Percentiles rank a stretch among this genome's conserved stretches.
phyloP scores from a whole-genome alignment of 2,797 vertebrate genomes.

The Dendrocincla tyrannina region DNA sequence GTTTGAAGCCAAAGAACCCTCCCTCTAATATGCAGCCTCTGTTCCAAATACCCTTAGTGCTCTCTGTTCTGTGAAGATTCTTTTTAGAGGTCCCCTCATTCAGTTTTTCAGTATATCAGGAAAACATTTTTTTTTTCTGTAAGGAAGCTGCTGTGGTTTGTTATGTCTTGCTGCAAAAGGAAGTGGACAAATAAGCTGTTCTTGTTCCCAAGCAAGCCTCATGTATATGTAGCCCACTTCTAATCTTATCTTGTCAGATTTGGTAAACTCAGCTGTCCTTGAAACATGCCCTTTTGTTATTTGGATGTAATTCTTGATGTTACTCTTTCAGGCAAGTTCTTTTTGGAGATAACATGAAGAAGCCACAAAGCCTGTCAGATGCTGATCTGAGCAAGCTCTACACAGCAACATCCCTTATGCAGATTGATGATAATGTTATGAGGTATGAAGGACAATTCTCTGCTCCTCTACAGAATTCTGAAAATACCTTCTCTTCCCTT shows the following conservation, averaged over 20 bases:
- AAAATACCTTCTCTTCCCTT: background rate
- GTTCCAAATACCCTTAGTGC: background rate
- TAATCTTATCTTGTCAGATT: background rate
- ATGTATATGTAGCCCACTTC: background rate
- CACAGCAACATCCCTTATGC: slow-evolving; percentile 97
- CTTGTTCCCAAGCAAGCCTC: background rate
- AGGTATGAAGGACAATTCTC: slow-evolving; percentile 77
- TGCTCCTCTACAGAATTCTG: background rate
- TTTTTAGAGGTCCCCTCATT: background rate
- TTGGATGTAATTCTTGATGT: background rate
- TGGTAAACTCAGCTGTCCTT: background rate
- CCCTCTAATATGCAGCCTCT: background rate
- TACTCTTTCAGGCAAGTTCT: slow-evolving; percentile 83
- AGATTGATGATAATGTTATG: slow-evolving; percentile 98
- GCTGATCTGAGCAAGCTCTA: slow-evolving; percentile 88
- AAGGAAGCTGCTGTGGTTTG: background rate
- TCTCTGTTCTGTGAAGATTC: background rate
- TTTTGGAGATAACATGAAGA: slow-evolving; percentile 83
- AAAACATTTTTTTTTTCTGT: background rate
- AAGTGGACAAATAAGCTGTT: background rate
- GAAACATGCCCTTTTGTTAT: background rate
- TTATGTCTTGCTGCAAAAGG: background rate
- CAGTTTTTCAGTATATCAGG: background rate
- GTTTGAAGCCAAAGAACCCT: background rate
- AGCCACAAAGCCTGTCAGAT: slow-evolving; percentile 77